Percentiles rank a stretch among this genome's conserved stretches.
Evolutionary conservation across 1,140 invertebrate species (phyloP).

Genomic region (Plodia interpunctella): DNA sequence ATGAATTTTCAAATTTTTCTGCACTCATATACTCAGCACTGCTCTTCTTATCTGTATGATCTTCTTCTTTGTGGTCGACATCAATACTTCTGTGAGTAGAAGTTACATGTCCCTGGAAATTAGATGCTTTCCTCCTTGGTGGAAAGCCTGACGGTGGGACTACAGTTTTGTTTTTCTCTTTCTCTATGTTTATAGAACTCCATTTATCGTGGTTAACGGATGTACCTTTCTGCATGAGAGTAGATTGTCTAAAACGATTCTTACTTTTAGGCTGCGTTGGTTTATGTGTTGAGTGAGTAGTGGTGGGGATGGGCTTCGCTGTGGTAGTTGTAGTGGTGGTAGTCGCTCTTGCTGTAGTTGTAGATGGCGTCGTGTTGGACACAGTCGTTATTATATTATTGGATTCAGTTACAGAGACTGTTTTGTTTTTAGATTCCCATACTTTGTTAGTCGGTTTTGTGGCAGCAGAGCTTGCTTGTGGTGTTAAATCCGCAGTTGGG

Average conservation of each 20-base stretch:
- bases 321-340: conserved; percentile 19
- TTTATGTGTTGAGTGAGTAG: conserved; percentile 16
- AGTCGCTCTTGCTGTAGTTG: conserved; percentile 25
- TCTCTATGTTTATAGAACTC: conserved; percentile 25
- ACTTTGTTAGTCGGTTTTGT: conserved; percentile 33
- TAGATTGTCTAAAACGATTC: conserved; percentile 64
- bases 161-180: conserved; percentile 39
- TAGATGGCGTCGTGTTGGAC: conserved; percentile 26
- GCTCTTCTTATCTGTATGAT: conserved; percentile 18
- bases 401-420: conserved; percentile 3
- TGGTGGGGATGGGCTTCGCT: conserved; percentile 12
- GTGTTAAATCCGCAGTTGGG: conserved; percentile 36
- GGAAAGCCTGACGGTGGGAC: conserved; percentile 23
- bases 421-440: conserved; percentile 22
- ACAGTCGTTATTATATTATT: conserved; percentile 14
- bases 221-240: conserved; percentile 58
- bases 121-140: conserved; percentile 56
- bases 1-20: conserved; percentile 3
- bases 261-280: conserved; percentile 42
- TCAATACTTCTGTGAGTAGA: conserved; percentile 32
- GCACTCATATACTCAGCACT: conserved; percentile 1
- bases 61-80: conserved; percentile 27
- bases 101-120: conserved; percentile 58
- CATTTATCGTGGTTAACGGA: conserved; percentile 66
- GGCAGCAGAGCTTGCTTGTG: conserved; percentile 49